These are phyloP conservation scores for Ormyrus rosae DNA, from an alignment of 2,888 invertebrate genomes.

Conservation along the genomic window DNA sequence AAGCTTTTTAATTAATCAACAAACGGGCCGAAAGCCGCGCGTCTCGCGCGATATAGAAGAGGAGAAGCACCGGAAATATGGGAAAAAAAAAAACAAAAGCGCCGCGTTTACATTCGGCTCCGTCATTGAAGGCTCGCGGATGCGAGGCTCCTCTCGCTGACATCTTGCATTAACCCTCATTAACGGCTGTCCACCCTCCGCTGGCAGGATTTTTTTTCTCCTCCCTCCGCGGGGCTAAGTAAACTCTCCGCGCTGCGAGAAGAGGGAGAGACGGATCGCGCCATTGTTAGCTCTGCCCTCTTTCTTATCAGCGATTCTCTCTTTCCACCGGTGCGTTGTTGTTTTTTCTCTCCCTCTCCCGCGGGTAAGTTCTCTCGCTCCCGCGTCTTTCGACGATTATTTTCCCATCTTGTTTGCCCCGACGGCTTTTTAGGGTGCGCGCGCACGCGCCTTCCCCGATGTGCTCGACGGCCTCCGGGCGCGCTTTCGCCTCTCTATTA, in stretches of 20 bases:
- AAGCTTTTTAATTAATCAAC: neutral
- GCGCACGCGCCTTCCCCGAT: too few species aligned
- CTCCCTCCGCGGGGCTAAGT: neutral
- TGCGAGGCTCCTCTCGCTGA: neutral
- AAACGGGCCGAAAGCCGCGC: neutral
- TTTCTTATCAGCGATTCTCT: slow-evolving; percentile 44
- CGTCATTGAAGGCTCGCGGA: neutral
- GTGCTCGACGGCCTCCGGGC: too few species aligned
- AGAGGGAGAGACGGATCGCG: neutral
- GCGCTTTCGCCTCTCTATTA: too few species aligned
- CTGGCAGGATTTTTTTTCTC: neutral
- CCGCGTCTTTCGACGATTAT: slow-evolving; percentile 43
- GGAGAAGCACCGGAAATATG: neutral
- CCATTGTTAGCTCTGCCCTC: slow-evolving; percentile 31
- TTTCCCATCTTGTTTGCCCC: slow-evolving; percentile 42
- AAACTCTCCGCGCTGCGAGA: neutral
- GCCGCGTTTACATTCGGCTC: neutral
- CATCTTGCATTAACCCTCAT: slow-evolving; percentile 48
- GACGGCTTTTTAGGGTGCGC: slow-evolving; percentile 13
- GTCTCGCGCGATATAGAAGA: neutral
- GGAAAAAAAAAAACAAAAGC: neutral
- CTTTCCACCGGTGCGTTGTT: slow-evolving; percentile 6
- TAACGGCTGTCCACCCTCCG: slow-evolving; percentile 12
- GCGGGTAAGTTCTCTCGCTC: neutral
- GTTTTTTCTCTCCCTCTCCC: neutral